Evolutionary conservation across 1,140 invertebrate genomes (phyloP), one percentile per base, ranked within the genome.

Genomic region (Colletes gigas): DNA sequence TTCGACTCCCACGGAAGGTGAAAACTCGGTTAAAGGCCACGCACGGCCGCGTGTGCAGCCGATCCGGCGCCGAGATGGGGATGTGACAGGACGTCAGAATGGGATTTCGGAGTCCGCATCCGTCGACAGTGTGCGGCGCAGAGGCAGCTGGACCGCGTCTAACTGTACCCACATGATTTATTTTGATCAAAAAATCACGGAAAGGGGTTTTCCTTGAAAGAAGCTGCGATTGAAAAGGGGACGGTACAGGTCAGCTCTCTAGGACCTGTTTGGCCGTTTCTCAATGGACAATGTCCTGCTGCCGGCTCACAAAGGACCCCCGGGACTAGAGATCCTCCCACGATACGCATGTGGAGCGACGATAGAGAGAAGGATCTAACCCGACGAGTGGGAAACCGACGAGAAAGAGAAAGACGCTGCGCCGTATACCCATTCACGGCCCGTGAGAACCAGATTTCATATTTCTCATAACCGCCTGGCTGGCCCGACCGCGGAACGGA

Each of bases 381-480:
- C 83, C 17, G 68, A 68, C 59, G 74, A 62, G 80, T 71, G 81
- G 69, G 79, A 81, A 74, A 62, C 19, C 60, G 54, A 4, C 54
- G 72, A 50, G 82, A 63, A 65, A 54, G 75, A 59, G 75, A 74
- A 60, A 66, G 66, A 79, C 30, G 50, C 60, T 47, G 57, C 12
- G 39, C 60, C 19, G 55, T 73, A 60, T 80, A 83, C 82, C 86
- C 92, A 93, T 93, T 93, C 90, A 93, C 84, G 81, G 85, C 88
- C 91, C 93, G 93, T 93, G 93, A 93, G 93, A 93, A 93, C 92
- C 89, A 91, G 90, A 92, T 93, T 92, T 93, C 92, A 93, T 93
- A 93, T 93, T 93, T 93, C 92, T 92, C 92, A 93, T 92, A 93
- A 93, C 91, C 83, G 84, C 17, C 68, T 89, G 87, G 81, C 81